These are phyloP conservation scores for Melinaea menophilus DNA, from an alignment of 2,888 invertebrate species.

Conservation along the genomic window DNA sequence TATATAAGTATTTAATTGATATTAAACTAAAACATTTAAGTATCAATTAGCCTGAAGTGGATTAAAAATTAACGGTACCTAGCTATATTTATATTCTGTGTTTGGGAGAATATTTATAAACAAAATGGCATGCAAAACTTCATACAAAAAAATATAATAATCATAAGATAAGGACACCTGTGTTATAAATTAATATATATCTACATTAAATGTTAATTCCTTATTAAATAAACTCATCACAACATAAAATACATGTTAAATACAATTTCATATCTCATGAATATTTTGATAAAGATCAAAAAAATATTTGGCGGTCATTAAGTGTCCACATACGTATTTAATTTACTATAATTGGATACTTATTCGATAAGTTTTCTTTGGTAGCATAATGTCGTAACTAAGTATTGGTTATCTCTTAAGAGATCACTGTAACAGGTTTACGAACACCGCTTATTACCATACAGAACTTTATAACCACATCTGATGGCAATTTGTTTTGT, in stretches of 20 bases:
- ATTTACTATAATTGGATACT: constrained; percentile 14
- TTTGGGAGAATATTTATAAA: no score
- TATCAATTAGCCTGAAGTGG: constrained; percentile 21
- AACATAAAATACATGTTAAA: background rate
- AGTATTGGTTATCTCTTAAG: constrained; percentile 24
- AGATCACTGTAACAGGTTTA: constrained; percentile 27
- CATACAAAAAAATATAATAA: no score
- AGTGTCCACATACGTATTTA: constrained; percentile 7
- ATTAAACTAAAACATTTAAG: constrained; percentile 19
- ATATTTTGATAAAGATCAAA: constrained; percentile 14
- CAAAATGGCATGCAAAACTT: no score
- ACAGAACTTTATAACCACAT: constrained; percentile 20
- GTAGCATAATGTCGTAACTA: constrained; percentile 28
- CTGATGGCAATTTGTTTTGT: constrained; percentile 26
- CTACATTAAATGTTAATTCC: no score
- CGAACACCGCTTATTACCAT: constrained; percentile 25
- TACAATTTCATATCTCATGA: background rate
- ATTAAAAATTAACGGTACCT: constrained; percentile 3
- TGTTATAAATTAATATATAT: no score
- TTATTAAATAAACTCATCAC: background rate
- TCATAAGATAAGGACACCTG: no score
- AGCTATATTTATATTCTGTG: no score
- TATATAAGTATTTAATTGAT: constrained; percentile 13
- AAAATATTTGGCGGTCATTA: constrained; percentile 10
- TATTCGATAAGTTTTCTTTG: constrained; percentile 20